Evolutionary conservation across 2,797 vertebrate genomes (phyloP), one percentile per base, ranked within the genome.

Genomic region (Pseudomugil gertrudae): DNA sequence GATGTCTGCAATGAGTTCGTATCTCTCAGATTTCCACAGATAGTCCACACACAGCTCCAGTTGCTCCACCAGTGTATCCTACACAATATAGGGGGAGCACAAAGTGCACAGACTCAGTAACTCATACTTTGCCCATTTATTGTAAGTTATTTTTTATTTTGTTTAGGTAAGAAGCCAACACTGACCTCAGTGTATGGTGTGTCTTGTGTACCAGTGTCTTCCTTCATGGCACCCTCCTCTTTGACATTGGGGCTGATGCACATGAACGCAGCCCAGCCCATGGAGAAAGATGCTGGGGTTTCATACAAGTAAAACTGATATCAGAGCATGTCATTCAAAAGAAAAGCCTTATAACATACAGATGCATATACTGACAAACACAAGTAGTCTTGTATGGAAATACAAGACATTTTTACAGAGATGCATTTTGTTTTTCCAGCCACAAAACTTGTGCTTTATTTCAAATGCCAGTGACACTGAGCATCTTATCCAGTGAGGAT

Each of bases 161-260:
- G 53, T n/a, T 7, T 29, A 27, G 11, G 29, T 30, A 47, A 52
- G 38, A 36, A 3, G 52, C 2, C 1, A 48, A 60, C 40, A 33
- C 86, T 65, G 17, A 98, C 98, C 96, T 99, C 98, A 13, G 96
- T 99, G 65, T 98, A 99, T 0, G 97, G 96, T 0, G 96, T 98
- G 84, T 99, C 98, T 74, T 99, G 97, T 86, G 97, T 98, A 14
- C 98, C 98, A 0, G 95, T 94, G 83, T 99, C 98, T 79, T 99
- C 97, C 85, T 99, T 99, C 98, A 99, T 99, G 71, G 96, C 97
- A 1, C 96, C 97, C 86, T 99, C 98, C 90, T 99, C 98, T 85
- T 98, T 96, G 72, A 99, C 98, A 63, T 99, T 99, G 50, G 97
- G 97, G 32, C 95, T 97, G 74, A 99, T 97, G 85, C 94, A 96